phyloP scores from a whole-genome alignment of 2,888 invertebrate genomes.

The Rhagophthalmus giganteus region DNA sequence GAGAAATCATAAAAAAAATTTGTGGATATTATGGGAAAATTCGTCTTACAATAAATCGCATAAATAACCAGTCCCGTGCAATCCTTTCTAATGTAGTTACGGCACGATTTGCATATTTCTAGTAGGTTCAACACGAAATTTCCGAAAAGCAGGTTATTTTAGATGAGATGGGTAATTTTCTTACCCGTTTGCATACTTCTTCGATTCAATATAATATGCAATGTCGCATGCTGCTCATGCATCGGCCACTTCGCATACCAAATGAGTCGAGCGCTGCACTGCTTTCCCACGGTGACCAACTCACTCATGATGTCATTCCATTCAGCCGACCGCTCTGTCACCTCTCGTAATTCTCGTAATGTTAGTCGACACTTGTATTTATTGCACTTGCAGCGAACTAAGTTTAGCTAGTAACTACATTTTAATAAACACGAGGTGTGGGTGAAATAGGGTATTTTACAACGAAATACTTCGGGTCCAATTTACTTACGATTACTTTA shows the following conservation, averaged over 20 bases:
- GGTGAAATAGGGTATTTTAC: constrained; percentile 5
- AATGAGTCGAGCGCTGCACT: constrained; percentile 37
- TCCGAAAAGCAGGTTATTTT: background rate
- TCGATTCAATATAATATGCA: constrained; percentile 28
- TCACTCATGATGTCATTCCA: constrained; percentile 52
- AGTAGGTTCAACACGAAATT: background rate
- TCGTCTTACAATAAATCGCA: no score
- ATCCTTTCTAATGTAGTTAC: background rate
- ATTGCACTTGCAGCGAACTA: constrained; percentile 31
- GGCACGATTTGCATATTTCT: background rate
- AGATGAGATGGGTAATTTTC: constrained; percentile 15
- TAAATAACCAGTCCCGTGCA: no score
- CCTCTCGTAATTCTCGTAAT: constrained; percentile 27
- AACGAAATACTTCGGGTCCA: no score
- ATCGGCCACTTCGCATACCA: constrained; percentile 35
- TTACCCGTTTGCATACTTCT: constrained; percentile 18
- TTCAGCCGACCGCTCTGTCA: constrained; percentile 34
- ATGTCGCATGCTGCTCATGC: constrained; percentile 30
- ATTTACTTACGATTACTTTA: no score
- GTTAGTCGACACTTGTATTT: constrained; percentile 26
- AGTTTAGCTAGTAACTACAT: constrained; percentile 20
- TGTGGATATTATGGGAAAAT: no score
- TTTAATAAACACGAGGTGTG: constrained; percentile 15
- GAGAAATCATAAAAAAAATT: no score
- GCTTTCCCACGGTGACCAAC: constrained; percentile 55